These are phyloP conservation scores for Zoroaster sp. DNA, from an alignment of 53 echinoderm and acorn worm species.

Conservation along the genomic window DNA sequence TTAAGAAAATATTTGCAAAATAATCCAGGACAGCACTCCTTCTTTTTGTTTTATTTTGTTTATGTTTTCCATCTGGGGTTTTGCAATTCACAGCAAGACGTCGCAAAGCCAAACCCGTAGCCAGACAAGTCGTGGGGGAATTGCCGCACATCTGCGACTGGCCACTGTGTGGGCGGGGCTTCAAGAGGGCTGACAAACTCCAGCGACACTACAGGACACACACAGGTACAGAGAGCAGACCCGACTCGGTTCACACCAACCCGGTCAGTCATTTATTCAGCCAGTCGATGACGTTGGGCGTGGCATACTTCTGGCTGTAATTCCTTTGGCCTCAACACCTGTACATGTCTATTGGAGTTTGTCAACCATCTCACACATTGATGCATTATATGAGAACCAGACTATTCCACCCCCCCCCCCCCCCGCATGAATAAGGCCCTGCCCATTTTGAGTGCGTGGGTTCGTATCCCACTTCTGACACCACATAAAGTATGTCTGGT, in stretches of 20 bases:
- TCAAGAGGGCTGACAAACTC: slow-evolving; percentile 50
- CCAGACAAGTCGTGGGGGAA: slow-evolving; percentile 24
- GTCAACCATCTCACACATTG: background rate
- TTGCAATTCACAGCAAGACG: slow-evolving; percentile 22
- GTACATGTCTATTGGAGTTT: background rate
- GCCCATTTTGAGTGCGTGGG: too few species aligned
- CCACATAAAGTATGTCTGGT: too few species aligned
- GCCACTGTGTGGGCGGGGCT: slow-evolving; percentile 52
- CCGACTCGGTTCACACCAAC: background rate
- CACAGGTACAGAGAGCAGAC: slow-evolving; percentile 29
- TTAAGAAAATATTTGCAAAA: too few species aligned
- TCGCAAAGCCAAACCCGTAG: background rate
- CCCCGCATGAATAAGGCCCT: too few species aligned
- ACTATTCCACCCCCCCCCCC: too few species aligned
- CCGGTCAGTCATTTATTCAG: background rate
- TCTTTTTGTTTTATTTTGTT: too few species aligned
- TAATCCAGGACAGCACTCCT: too few species aligned
- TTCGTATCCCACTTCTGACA: too few species aligned
- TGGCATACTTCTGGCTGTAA: slow-evolving; percentile 36
- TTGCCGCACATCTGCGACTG: slow-evolving; percentile 55
- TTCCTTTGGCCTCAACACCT: slow-evolving; percentile 3
- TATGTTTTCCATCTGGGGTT: slow-evolving; percentile 10
- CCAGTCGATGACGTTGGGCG: background rate
- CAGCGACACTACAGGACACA: slow-evolving; percentile 55
- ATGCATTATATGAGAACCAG: background rate